phyloP scores from a whole-genome alignment of 2,797 vertebrate genomes.

The Helostoma temminkii region DNA sequence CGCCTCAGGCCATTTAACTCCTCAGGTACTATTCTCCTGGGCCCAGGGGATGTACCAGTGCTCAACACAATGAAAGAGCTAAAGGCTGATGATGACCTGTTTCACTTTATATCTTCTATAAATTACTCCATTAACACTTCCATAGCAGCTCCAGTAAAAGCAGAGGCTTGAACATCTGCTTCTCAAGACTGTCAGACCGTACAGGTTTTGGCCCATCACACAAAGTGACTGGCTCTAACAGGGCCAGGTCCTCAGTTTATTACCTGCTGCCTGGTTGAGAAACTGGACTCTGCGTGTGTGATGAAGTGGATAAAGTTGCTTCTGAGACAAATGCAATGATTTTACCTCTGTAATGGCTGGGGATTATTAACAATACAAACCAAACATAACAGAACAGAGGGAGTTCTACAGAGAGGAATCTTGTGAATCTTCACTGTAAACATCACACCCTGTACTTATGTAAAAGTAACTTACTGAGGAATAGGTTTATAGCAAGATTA shows the following conservation, averaged over 20 bases:
- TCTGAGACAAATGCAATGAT: conserved; percentile 45
- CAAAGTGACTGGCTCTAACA: conserved; percentile 28
- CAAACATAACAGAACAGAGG: conserved; percentile 27
- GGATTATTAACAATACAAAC: conserved; percentile 47
- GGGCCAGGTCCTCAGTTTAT: conserved; percentile 40
- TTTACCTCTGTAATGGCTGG: conserved; percentile 42
- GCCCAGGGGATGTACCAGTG: conserved; percentile 55
- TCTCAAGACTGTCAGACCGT: conserved; percentile 42
- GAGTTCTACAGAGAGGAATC: conserved; percentile 15
- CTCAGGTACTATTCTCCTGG: conserved; percentile 57
- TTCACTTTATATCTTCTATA: conserved; percentile 80
- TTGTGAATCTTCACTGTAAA: conserved; percentile 24
- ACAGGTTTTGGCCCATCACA: conserved; percentile 60
- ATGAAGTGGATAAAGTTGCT: conserved; percentile 33
- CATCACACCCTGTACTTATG: conserved; percentile 17
- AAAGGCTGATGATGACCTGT: conserved; percentile 78
- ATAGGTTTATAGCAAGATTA: conserved; percentile 10
- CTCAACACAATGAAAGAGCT: conserved; percentile 53
- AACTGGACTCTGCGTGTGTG: conserved; percentile 31
- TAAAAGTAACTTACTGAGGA: conserved; percentile 14
- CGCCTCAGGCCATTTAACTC: conserved; percentile 81
- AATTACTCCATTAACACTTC: conserved; percentile 82
- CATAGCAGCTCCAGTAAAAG: conserved; percentile 62
- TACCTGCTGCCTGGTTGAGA: conserved; percentile 50
- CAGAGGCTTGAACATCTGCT: conserved; percentile 68